A percentile compares a stretch with the other conserved stretches of the same genome.
Evolutionary conservation across 2,888 invertebrate species (phyloP).

Genomic region (Carcina quercana): DNA sequence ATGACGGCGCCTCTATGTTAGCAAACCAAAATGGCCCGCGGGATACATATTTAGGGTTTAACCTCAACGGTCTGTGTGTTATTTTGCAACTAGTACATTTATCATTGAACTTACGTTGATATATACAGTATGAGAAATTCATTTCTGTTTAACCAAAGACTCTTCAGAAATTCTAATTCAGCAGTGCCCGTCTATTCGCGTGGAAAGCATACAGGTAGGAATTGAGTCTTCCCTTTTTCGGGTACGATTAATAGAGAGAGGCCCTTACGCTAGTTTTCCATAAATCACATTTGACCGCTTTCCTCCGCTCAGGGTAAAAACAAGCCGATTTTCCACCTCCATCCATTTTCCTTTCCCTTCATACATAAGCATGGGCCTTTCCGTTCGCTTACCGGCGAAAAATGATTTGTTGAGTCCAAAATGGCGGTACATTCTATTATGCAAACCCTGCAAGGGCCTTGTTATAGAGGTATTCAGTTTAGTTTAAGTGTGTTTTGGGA

Average conservation of each 20-base stretch:
- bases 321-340: constrained; percentile 12
- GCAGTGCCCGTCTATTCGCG: too few species aligned
- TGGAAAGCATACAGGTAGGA: constrained; percentile 5
- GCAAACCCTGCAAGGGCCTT: constrained; percentile 22
- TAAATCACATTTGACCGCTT: constrained; percentile 18
- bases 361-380: constrained; percentile 30
- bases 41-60: too few species aligned
- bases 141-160: too few species aligned
- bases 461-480: constrained; percentile 5
- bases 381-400: constrained; percentile 19
- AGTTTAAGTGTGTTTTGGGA: constrained; percentile 7
- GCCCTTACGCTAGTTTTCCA: constrained; percentile 12
- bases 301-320: constrained; percentile 18
- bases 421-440: constrained; percentile 26
- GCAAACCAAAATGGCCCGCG: too few species aligned
- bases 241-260: constrained; percentile 11
- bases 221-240: constrained; percentile 11
- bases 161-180: too few species aligned
- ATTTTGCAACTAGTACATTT: too few species aligned
- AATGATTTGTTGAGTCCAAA: constrained; percentile 34
- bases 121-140: too few species aligned
- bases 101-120: too few species aligned
- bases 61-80: too few species aligned
- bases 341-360: constrained; percentile 26
- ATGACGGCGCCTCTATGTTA: too few species aligned